Evolutionary conservation across 2,888 invertebrate genomes (phyloP).

Genomic region (Xiphydria camelus): DNA sequence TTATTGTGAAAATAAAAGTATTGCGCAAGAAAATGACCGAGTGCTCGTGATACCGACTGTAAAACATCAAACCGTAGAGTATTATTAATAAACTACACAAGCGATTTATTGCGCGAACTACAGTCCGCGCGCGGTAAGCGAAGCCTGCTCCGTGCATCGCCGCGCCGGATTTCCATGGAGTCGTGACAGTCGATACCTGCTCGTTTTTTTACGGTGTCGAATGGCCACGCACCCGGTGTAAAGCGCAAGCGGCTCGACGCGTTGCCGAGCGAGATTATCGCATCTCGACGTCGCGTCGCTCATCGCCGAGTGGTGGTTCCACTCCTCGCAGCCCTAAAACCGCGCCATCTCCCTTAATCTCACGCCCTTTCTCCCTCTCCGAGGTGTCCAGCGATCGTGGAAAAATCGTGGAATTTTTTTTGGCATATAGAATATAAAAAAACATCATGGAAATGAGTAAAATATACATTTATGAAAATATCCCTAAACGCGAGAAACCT

Average conservation of each 20-base stretch:
- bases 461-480: constrained; percentile 9
- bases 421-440: not conserved
- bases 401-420: too few species aligned
- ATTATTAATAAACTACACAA: constrained; percentile 53
- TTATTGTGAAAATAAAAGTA: constrained; percentile 49
- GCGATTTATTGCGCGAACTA: constrained; percentile 44
- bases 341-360: too few species aligned
- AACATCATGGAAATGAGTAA: constrained; percentile 2
- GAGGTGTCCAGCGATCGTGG: too few species aligned
- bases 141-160: not conserved
- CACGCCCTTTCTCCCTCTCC: too few species aligned
- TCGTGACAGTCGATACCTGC: not conserved
- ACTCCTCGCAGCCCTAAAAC: too few species aligned
- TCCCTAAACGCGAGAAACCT: not conserved
- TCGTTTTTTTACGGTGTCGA: constrained; percentile 25
- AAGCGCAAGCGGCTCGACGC: too few species aligned
- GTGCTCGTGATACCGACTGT: constrained; percentile 43
- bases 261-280: too few species aligned
- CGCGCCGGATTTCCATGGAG: not conserved
- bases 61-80: constrained; percentile 46
- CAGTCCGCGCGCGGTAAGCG: constrained; percentile 16
- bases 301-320: too few species aligned
- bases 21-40: constrained; percentile 49
- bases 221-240: constrained; percentile 17
- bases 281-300: too few species aligned